phyloP scores from a whole-genome alignment of 2,797 vertebrate species.

The Dryobates pubescens region DNA sequence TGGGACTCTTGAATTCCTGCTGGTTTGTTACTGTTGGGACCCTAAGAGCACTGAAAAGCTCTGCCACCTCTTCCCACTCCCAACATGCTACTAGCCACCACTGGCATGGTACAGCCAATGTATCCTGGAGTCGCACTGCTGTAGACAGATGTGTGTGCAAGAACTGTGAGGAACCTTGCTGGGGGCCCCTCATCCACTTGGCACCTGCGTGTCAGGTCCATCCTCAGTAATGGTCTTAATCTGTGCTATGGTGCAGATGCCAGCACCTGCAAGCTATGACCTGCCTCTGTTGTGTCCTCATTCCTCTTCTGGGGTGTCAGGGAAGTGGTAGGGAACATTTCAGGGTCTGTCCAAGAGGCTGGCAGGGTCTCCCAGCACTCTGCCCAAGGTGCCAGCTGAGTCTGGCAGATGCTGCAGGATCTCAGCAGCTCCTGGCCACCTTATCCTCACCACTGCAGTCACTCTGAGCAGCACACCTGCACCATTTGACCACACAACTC shows the following conservation, averaged over 20 bases:
- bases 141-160: not conserved
- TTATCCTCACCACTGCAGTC: not conserved
- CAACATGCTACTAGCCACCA: not conserved
- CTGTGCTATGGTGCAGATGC: not conserved
- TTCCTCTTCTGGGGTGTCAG: not conserved
- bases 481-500: not conserved
- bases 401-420: not conserved
- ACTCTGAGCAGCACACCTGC: not conserved
- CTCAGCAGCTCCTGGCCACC: not conserved
- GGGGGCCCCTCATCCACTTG: accelerated
- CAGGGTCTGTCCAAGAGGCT: not conserved
- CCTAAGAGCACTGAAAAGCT: accelerated
- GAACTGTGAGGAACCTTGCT: not conserved
- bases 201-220: not conserved
- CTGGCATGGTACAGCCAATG: accelerated
- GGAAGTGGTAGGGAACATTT: not conserved
- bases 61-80: not conserved
- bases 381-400: not conserved
- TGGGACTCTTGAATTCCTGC: not conserved
- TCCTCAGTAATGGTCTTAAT: accelerated
- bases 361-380: not conserved
- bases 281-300: accelerated
- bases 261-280: not conserved
- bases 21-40: not conserved
- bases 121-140: not conserved